Base-by-base conservation (phyloP, 2,797 vertebrate species). In the Lagocephalus sceleratus region DNA sequence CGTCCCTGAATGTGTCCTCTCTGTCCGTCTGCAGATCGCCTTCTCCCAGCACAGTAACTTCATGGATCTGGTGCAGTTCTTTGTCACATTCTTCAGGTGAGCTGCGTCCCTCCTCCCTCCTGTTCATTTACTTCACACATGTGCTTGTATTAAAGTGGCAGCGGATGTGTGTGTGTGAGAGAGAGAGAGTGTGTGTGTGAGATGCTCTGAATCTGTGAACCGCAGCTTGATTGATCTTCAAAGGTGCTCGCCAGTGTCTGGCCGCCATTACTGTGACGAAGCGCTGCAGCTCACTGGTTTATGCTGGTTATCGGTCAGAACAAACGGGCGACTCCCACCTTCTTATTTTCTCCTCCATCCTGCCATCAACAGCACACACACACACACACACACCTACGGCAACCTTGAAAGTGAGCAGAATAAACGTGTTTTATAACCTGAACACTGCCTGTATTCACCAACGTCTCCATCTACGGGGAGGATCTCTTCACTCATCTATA, bases 41-140 rank as follows among this genome's bases (percentile, higher is more conserved):
- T 99, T 99, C 90, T 98, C 95, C 12, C 96, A 99, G 75, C 97
- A 99, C 91, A 99, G 95, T 91, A 99, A 98, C 93, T 99, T 98
- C 91, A 99, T 99, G 97, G 97, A 98, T 85, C 92, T 99, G 86
- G 97, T 99, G 74, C 97, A 99, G 87, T 98, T 98, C 90, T 99
- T 98, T 75, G 95, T 99, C 90, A 99, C 97, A 0, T 98, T 99
- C 88, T 99, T 99, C 94, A 98, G 97, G 97, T 99, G 91, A 89
- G 90, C 40, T 8, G 38, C 35, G 14, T 20, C 15, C 12, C 19
- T 8, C 47, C 26, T 5, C 47, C 15, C 19, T 15, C 10, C 39
- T 29, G 39, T 60, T 48, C 20, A 0, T n/a, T 49, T 56, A 17
- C 51, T 41, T 20, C 38, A 16, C 14, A 2, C 51, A 46, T 44